A percentile compares a stretch with the other conserved stretches of the same genome.
These are phyloP conservation scores for Bhutanitis thaidina DNA, from an alignment of 2,888 invertebrate genomes.

Conservation along the genomic window DNA sequence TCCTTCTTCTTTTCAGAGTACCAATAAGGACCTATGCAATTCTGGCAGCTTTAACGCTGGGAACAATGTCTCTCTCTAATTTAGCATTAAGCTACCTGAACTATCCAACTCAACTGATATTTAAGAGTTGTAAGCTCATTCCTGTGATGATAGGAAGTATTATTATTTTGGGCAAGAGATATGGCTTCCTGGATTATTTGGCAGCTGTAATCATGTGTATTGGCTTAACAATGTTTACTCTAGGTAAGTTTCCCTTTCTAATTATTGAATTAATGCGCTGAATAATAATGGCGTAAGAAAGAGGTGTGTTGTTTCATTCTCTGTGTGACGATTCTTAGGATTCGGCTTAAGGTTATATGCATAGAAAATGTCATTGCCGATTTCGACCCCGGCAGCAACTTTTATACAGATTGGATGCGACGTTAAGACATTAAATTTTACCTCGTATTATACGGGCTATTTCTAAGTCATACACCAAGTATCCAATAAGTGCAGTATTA, in stretches of 20 bases:
- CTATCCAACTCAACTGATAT: conserved; percentile 98
- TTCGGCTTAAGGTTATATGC: no score
- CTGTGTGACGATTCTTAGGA: no score
- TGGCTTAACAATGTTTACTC: conserved; percentile 93
- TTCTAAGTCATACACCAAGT: no score
- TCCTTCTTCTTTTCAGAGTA: conserved; percentile 80
- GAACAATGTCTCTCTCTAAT: conserved; percentile 98
- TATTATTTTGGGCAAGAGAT: conserved; percentile 93
- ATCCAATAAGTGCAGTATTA: no score
- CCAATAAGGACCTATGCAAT: conserved; percentile 89
- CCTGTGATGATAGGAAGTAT: conserved; percentile 97
- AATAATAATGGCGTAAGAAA: no score
- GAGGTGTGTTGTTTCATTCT: no score
- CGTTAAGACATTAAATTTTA: no score
- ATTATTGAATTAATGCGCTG: no score
- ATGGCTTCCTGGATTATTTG: conserved; percentile 89
- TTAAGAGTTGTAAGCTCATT: conserved; percentile 98
- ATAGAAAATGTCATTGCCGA: no score
- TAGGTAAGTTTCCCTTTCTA: conserved; percentile 79
- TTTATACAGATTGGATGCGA: no score
- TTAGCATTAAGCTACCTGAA: conserved; percentile 96
- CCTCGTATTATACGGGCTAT: no score
- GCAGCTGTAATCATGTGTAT: conserved; percentile 93
- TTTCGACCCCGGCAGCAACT: no score
- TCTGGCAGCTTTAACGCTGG: conserved; percentile 92